Conservation (phyloP, 2,797 vertebrate species). For the Ctenochaetus hawaiiensis region DNA sequence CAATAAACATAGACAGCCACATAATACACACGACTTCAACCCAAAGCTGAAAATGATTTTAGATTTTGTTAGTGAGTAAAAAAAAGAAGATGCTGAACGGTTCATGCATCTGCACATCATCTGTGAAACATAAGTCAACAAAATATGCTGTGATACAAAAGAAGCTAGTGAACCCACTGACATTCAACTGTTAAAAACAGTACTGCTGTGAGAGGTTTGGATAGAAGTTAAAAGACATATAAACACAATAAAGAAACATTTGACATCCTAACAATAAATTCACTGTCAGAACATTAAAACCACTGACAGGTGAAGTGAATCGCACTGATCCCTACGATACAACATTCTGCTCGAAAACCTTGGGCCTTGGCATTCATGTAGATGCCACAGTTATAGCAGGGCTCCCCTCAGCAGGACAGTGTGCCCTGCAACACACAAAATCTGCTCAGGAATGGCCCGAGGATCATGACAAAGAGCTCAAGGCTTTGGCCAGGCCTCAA, state of each 20-base stretch:
- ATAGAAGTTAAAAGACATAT: background rate
- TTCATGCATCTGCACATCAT: conserved; percentile 71
- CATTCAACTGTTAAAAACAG: conserved; percentile 11
- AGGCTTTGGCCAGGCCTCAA: no score
- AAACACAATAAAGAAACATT: conserved; percentile 12
- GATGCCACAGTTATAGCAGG: no score
- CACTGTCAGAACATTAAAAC: background rate
- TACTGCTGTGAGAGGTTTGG: background rate
- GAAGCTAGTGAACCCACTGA: background rate
- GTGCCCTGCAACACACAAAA: no score
- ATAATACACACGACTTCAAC: conserved; percentile 1
- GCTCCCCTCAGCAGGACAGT: no score
- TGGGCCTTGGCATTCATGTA: no score
- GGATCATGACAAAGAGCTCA: no score
- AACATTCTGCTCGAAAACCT: no score
- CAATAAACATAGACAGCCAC: background rate
- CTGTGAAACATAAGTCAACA: background rate
- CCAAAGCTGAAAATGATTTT: conserved; percentile 47
- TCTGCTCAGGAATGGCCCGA: no score
- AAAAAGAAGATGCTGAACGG: conserved; percentile 40
- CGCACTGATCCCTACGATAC: no score
- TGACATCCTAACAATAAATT: conserved; percentile 3
- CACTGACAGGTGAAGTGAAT: no score
- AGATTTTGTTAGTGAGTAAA: conserved; percentile 70
- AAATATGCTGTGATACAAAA: conserved; percentile 2